A percentile compares a stretch with the other conserved stretches of the same genome.
phyloP scores from a whole-genome alignment of 2,113 vertebrate species.

The Polypterus senegalus region DNA sequence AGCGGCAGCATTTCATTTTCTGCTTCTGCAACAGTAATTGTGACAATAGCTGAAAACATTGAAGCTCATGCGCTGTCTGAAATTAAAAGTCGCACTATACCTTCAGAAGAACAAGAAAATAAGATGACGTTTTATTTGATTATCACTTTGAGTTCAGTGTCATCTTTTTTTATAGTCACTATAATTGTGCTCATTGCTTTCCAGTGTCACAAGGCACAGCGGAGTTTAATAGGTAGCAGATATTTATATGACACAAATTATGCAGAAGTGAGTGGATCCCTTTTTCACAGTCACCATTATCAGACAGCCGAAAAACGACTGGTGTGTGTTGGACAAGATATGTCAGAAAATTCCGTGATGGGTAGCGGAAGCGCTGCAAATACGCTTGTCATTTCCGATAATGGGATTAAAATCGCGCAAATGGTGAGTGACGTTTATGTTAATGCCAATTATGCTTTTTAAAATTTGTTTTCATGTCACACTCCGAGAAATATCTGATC shows the following conservation, averaged over 20 bases:
- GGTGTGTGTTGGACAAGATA: slow-evolving; percentile 48
- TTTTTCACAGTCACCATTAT: slow-evolving; percentile 43
- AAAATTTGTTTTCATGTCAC: too few species aligned
- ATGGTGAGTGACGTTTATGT: slow-evolving; percentile 40
- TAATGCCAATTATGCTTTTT: too few species aligned
- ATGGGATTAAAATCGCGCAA: slow-evolving; percentile 20
- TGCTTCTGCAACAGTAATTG: slow-evolving; percentile 37
- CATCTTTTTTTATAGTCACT: slow-evolving; percentile 34
- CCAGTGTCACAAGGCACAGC: slow-evolving; percentile 33
- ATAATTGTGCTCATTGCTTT: slow-evolving; percentile 31
- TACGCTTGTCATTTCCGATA: slow-evolving; percentile 33
- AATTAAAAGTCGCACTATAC: slow-evolving; percentile 17
- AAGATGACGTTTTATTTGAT: slow-evolving; percentile 33
- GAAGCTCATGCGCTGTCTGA: slow-evolving; percentile 41
- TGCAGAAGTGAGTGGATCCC: slow-evolving; percentile 4
- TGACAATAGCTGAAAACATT: slow-evolving; percentile 37
- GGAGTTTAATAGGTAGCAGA: slow-evolving; percentile 27
- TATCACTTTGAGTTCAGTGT: slow-evolving; percentile 36
- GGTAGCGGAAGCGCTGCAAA: slow-evolving; percentile 39
- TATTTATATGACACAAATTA: slow-evolving; percentile 34
- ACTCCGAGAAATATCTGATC: too few species aligned
- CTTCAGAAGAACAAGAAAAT: slow-evolving; percentile 16
- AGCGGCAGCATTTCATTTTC: slow-evolving; percentile 40
- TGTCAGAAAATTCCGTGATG: slow-evolving; percentile 43
- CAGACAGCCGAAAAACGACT: slow-evolving; percentile 44